Percentiles rank a stretch among this genome's conserved stretches.
phyloP scores from a whole-genome alignment of 2,797 vertebrate species.

The Leontopithecus rosalia region DNA sequence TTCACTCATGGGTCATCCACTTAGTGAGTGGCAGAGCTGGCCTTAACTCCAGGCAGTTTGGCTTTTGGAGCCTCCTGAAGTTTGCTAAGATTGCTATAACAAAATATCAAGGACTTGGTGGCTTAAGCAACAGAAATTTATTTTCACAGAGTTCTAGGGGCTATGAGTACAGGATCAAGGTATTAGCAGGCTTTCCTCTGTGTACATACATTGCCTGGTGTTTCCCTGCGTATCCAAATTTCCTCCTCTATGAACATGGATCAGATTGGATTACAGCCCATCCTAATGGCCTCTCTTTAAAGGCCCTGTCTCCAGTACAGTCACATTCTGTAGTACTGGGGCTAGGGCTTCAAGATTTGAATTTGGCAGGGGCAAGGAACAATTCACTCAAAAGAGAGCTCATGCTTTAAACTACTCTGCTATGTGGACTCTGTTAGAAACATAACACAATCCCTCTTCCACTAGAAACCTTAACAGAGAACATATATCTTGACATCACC shows the following conservation, averaged over 20 bases:
- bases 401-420: not conserved
- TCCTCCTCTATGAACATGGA: not conserved
- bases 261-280: not conserved
- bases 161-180: not conserved
- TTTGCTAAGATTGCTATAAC: not conserved
- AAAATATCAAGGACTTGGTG: not conserved
- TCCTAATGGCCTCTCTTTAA: not conserved
- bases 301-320: not conserved
- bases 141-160: not conserved
- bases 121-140: not conserved
- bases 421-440: not conserved
- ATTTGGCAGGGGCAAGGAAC: not conserved
- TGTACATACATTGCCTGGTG: not conserved
- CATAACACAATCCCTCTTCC: not conserved
- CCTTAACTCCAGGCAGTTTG: not conserved
- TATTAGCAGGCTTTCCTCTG: not conserved
- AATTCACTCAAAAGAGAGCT: not conserved
- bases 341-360: not conserved
- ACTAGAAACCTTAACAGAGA: not conserved
- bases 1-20: not conserved
- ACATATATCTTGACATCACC: not conserved
- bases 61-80: not conserved
- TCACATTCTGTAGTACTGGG: no score
- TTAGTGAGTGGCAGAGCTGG: not conserved
- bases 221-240: not conserved